Percentiles rank a stretch among this genome's conserved stretches.
Evolutionary conservation across 2,888 invertebrate species (phyloP).

Genomic region (Limulus polyphemus): DNA sequence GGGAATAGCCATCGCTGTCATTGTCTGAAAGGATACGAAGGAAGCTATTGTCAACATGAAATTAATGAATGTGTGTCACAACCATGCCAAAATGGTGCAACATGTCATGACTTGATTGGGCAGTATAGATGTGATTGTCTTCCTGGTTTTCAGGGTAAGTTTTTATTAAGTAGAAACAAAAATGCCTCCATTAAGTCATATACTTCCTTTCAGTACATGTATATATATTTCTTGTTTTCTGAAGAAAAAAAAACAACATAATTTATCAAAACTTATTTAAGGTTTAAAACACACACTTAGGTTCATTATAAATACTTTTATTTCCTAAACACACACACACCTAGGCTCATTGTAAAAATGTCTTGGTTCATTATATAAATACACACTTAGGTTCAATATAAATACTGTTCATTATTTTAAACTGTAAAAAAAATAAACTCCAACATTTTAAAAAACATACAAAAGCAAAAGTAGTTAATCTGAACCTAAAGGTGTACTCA

Average conservation of each 20-base stretch:
- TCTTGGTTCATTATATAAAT: too few relatives aligned
- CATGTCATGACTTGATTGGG: slow-evolving; percentile 89
- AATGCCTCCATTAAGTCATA: too few relatives aligned
- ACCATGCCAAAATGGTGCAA: slow-evolving; percentile 90
- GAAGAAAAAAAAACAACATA: background rate
- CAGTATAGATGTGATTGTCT: slow-evolving; percentile 92
- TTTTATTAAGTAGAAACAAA: background rate
- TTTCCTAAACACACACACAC: too few relatives aligned
- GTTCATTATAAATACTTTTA: too few relatives aligned
- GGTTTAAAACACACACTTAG: background rate
- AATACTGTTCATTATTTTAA: background rate
- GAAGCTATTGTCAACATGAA: slow-evolving; percentile 82
- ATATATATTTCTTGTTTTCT: background rate
- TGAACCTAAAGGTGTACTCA: background rate
- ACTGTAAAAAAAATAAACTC: background rate
- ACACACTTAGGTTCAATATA: too few relatives aligned
- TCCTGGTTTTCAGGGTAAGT: slow-evolving; percentile 56
- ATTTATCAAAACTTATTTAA: background rate
- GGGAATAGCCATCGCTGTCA: slow-evolving; percentile 85
- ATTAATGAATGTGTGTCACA: slow-evolving; percentile 89
- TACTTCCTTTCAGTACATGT: slow-evolving; percentile 16
- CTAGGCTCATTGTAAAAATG: too few relatives aligned
- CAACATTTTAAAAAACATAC: background rate
- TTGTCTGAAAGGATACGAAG: slow-evolving; percentile 95
- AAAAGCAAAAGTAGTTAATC: slow-evolving; percentile 2